Conservation (phyloP, 1,140 invertebrate species). For the Hycleus cichorii region DNA sequence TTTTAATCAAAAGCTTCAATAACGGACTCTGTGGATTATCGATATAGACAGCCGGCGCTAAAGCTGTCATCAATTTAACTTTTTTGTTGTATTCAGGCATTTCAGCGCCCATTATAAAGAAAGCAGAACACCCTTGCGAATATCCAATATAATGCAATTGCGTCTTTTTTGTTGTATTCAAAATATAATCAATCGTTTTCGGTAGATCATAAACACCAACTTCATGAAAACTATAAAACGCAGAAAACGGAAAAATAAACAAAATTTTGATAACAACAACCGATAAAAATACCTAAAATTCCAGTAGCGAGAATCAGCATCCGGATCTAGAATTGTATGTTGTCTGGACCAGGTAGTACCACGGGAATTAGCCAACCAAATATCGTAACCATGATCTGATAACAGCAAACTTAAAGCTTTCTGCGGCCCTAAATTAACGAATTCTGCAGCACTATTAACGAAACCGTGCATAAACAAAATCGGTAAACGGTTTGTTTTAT, state of each 20-base stretch:
- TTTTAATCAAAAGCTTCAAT: neutral
- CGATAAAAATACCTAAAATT: constrained; percentile 5
- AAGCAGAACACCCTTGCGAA: constrained; percentile 51
- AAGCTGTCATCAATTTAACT: constrained; percentile 45
- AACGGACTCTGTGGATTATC: constrained; percentile 11
- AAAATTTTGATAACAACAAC: neutral
- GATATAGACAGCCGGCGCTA: constrained; percentile 52
- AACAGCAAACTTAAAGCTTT: constrained; percentile 44
- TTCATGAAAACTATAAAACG: constrained; percentile 56
- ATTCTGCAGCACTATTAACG: constrained; percentile 50
- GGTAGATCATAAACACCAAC: constrained; percentile 59
- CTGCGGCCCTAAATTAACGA: constrained; percentile 49
- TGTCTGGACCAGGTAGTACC: constrained; percentile 13
- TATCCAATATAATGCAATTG: constrained; percentile 51
- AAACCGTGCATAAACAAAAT: constrained; percentile 61
- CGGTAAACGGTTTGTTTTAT: neutral
- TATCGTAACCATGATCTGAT: constrained; percentile 48
- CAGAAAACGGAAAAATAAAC: neutral
- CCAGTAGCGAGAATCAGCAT: constrained; percentile 5
- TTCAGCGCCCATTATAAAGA: constrained; percentile 47
- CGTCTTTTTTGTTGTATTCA: constrained; percentile 43
- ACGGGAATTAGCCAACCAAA: constrained; percentile 60
- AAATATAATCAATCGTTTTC: constrained; percentile 52
- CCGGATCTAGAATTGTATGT: constrained; percentile 14
- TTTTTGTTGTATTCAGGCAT: constrained; percentile 50